A percentile compares a stretch with the other conserved stretches of the same genome.
These are phyloP conservation scores for Eurosta solidaginis DNA, from an alignment of 1,140 invertebrate genomes.

Conservation along the genomic window DNA sequence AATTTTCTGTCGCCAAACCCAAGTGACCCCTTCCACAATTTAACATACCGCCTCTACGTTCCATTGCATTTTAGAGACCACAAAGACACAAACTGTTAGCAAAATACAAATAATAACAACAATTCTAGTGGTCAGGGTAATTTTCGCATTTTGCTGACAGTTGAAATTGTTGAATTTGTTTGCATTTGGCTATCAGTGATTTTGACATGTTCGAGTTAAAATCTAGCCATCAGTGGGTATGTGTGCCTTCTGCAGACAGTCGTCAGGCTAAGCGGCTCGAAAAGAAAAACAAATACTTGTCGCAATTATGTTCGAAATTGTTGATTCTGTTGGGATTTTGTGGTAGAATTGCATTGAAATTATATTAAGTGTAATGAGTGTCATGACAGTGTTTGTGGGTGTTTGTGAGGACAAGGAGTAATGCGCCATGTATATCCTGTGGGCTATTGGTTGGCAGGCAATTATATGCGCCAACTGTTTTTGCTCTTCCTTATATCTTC, in stretches of 20 bases:
- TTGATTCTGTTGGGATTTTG: constrained; percentile 8
- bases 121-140: neutral
- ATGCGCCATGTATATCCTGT: neutral
- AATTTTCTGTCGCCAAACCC: constrained; percentile 14
- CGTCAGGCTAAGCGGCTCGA: neutral
- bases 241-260: too few species aligned
- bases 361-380: constrained; percentile 4
- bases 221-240: too few species aligned
- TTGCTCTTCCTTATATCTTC: neutral
- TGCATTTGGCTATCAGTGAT: neutral
- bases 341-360: constrained; percentile 12
- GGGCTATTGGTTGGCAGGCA: neutral
- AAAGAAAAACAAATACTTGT: constrained; percentile 28
- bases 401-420: neutral
- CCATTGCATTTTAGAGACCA: constrained; percentile 17
- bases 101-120: neutral
- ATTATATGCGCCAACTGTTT: constrained; percentile 15
- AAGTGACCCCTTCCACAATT: neutral
- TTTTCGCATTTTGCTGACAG: constrained; percentile 25
- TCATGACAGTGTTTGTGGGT: neutral
- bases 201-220: constrained; percentile 1
- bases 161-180: constrained; percentile 23
- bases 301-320: constrained; percentile 18
- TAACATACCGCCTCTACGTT: neutral
- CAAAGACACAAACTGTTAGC: neutral